Evolutionary conservation across 2,113 vertebrate genomes (phyloP), one percentile per base, ranked within the genome.

Genomic region (Sarotherodon lohbergeri): DNA sequence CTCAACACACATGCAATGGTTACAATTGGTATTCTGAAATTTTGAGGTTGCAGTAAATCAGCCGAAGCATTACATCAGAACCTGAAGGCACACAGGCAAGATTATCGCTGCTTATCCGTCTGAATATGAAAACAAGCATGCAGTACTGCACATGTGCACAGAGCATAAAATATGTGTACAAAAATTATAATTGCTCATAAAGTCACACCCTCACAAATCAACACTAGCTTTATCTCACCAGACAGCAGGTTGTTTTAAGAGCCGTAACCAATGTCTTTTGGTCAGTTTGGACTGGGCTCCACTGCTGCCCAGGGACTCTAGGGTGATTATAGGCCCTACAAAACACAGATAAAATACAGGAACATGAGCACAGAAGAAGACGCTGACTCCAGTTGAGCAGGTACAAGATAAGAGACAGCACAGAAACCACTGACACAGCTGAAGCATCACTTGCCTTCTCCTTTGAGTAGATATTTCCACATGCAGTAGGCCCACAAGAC

Each of bases 401-500:
- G 55, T 24, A 16, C 22, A 56, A 36, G 56, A 84, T 39, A 80
- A 34, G 24, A 66, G 80, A 89, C 46, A 34, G 9, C 4, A 29
- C 19, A 36, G 61, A 78, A 46, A 63, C 29, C 8, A 39, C 24
- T 7, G 59, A 39, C 48, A 61, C 22, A 56, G 24, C 48, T 19
- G 63, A 87, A 73, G 41, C 43, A 36, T 46, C 8, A 10, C 90
- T 94, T 94, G 97, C 98, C 98, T 96, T 97, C 97, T 90, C 97
- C 96, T 56, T 93, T 96, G 76, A 99, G 97, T 78, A 99, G 96
- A 89, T 96, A 98, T 87, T 97, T 98, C 97, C 97, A 97, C 97
- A 99, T 97, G 79, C 96, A 98, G 90, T 97, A 98, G 29, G 96
- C 97, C 98, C 99, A 99, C 32, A 98, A 93, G 84, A 99, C 89